Percentiles rank a stretch among this genome's conserved stretches.
phyloP scores from a whole-genome alignment of 2,113 vertebrate species.

The Pteropus alecto region DNA sequence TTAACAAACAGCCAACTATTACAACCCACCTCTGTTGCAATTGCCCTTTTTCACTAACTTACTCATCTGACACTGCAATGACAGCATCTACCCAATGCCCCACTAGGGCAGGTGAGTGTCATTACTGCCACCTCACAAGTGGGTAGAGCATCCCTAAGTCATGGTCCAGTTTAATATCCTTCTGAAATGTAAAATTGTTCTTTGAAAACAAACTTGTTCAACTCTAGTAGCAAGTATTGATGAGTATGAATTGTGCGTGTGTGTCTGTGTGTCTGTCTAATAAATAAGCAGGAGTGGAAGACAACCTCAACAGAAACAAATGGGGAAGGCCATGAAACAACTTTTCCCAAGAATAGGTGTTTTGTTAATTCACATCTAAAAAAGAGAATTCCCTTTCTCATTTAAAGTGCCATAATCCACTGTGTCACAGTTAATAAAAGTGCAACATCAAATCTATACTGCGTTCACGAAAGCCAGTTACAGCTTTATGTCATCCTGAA shows the following conservation, averaged over 20 bases:
- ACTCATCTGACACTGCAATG: neutral
- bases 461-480: slow-evolving; percentile 46
- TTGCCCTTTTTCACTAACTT: neutral
- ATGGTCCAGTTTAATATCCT: neutral
- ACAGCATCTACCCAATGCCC: neutral
- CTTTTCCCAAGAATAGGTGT: slow-evolving; percentile 59
- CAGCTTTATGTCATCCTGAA: slow-evolving; percentile 55
- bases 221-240: neutral
- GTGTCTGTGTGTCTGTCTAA: neutral
- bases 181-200: slow-evolving; percentile 49
- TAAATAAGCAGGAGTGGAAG: neutral
- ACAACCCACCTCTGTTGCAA: neutral
- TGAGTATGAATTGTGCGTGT: neutral
- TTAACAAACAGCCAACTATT: neutral
- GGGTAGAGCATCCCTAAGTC: neutral
- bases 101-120: neutral
- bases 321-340: neutral
- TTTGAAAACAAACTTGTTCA: slow-evolving; percentile 34
- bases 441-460: slow-evolving; percentile 51
- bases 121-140: neutral
- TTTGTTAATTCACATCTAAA: slow-evolving; percentile 70
- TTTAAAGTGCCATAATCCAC: slow-evolving; percentile 61
- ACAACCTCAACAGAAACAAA: neutral
- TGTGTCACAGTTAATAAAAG: slow-evolving; percentile 76
- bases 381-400: neutral